Evolutionary conservation across 2,797 vertebrate species (phyloP), one percentile per base, ranked within the genome.

Genomic region (Ctenopoma multispine): DNA sequence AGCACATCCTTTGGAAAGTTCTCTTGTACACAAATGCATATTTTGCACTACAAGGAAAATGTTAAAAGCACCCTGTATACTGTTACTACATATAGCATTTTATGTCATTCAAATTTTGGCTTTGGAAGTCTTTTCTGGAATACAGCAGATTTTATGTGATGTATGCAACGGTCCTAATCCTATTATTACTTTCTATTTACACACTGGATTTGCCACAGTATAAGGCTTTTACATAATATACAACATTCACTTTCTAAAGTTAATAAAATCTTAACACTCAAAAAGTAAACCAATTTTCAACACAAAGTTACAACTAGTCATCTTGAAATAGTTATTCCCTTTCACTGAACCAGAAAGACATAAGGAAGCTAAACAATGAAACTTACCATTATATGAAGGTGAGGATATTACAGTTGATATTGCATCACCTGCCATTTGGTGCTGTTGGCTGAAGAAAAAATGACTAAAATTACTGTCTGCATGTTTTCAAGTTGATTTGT

Each of bases 341-440:
- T 38, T 41, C 47, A 36, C 23, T 44, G 8, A 21, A 36, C 21
- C 13, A 58, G 29, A 3, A 24, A 63, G 63, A 49, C 11, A 8
- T 12, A 0, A 60, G 14, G 18, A 57, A 14, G 7, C 1, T 3
- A 64, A 29, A 57, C 63, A 1, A 38, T 24, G 1, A 1, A 63
- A 86, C 93, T 91, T 87, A 95, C 94, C 92, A 53, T 92, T 92
- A 75, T 90, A 89, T 74, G 85, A 77, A 4, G 92, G 88, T 56
- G 94, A 91, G 49, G 83, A 85, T 40, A 53, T 61, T 50, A 41
- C 29, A 75, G 85, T 91, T 43, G 81, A 76, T 84, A 90, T 94
- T 49, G 75, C 74, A 21, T 92, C 90, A 1, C 72, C 79, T 79
- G 85, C 90, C 64, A 85, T 89, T 84, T 91, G 93, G 74, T 91